Evolutionary conservation across 2,797 vertebrate species (phyloP).

Genomic region (Sebastes goodei): DNA sequence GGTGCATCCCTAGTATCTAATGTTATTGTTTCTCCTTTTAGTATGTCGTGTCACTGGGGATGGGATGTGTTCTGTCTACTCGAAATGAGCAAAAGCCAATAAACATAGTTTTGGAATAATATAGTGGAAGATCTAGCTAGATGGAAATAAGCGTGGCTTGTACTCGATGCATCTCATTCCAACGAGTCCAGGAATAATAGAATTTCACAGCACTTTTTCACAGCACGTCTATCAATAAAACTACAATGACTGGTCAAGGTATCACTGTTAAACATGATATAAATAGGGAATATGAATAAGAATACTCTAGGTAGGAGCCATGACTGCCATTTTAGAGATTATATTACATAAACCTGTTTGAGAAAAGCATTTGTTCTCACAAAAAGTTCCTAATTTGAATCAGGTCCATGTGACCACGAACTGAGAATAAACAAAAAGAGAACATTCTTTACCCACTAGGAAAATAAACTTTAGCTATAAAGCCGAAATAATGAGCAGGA

Average conservation of each 20-base stretch:
- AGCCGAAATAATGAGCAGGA: not conserved
- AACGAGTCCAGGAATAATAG: not conserved
- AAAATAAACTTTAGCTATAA: conserved; percentile 2
- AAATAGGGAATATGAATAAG: not conserved
- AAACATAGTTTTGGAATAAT: not conserved
- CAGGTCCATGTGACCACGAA: not conserved
- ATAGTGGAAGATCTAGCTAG: not conserved
- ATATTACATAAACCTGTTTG: not conserved
- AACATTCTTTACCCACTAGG: not conserved
- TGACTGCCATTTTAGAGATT: not conserved
- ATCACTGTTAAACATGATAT: not conserved
- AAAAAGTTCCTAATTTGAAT: not conserved
- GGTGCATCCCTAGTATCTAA: too few species aligned
- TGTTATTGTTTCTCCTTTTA: not conserved
- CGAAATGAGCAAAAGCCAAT: not conserved
- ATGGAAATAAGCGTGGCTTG: not conserved
- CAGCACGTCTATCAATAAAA: not conserved
- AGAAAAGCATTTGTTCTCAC: not conserved
- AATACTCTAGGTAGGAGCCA: not conserved
- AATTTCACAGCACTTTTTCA: too few species aligned
- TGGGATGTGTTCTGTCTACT: not conserved
- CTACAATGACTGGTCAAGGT: not conserved
- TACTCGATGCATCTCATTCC: not conserved
- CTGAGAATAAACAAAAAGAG: not conserved
- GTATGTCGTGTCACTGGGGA: not conserved